Percentiles rank a stretch among this genome's conserved stretches.
Evolutionary conservation across 2,113 vertebrate species (phyloP).

Genomic region (Nansenia antarctica): DNA sequence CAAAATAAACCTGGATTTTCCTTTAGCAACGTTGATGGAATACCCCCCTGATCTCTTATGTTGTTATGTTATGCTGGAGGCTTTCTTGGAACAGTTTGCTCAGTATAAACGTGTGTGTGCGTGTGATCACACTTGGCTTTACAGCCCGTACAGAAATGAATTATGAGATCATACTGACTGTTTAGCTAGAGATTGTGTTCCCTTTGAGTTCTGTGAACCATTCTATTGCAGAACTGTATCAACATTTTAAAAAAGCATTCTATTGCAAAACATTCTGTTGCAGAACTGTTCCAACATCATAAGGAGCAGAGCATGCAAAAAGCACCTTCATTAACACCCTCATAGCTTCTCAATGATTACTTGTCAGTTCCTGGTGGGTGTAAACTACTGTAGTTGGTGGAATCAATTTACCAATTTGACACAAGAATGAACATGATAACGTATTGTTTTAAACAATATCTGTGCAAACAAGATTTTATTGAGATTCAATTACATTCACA

Average conservation of each 20-base stretch:
- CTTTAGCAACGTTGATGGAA: too few species aligned
- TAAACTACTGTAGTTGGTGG: neutral
- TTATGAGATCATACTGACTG: neutral
- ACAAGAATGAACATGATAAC: neutral
- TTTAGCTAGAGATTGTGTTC: slow-evolving; percentile 39
- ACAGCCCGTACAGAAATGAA: neutral
- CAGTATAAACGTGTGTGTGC: neutral
- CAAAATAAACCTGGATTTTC: too few species aligned
- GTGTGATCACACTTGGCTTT: neutral
- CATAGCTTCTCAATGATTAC: too few species aligned
- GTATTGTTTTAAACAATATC: slow-evolving; percentile 28
- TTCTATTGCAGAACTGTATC: neutral
- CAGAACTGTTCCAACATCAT: too few species aligned
- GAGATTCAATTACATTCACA: slow-evolving; percentile 39
- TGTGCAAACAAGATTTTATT: slow-evolving; percentile 46
- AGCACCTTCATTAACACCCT: too few species aligned
- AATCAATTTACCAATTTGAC: neutral
- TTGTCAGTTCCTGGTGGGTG: neutral
- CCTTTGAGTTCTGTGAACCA: neutral
- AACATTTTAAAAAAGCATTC: neutral
- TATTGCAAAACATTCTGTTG: too few species aligned
- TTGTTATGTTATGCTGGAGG: too few species aligned
- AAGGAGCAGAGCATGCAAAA: too few species aligned
- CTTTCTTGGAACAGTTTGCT: too few species aligned
- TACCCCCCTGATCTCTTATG: too few species aligned